Percentiles rank a stretch among this genome's conserved stretches.
phyloP scores from a whole-genome alignment of 2,113 vertebrate genomes.

The Odobenus rosmarus region DNA sequence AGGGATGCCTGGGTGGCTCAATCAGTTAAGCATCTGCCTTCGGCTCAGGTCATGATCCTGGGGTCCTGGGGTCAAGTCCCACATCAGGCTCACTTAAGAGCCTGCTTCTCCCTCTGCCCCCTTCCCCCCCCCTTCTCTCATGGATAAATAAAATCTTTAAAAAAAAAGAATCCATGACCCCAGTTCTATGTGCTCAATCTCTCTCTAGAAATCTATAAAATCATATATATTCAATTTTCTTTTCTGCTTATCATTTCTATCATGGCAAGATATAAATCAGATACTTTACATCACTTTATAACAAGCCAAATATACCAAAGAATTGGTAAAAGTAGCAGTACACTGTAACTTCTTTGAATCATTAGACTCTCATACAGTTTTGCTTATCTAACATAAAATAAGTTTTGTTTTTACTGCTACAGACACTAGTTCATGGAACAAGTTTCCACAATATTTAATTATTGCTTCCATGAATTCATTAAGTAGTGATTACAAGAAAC shows the following conservation, averaged over 20 bases:
- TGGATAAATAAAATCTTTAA: not conserved
- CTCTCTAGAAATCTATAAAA: not conserved
- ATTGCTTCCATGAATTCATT: not conserved
- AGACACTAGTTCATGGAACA: not conserved
- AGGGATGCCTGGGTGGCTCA: not conserved
- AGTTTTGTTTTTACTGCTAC: not conserved
- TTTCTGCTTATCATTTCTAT: not conserved
- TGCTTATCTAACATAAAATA: not conserved
- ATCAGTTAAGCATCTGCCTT: not conserved
- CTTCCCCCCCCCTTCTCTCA: not conserved
- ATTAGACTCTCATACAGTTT: not conserved
- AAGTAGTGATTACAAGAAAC: not conserved
- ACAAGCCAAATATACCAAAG: not conserved
- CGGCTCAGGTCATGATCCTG: not conserved
- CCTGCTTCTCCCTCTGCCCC: too few species aligned
- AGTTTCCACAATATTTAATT: not conserved
- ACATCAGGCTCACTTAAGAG: not conserved
- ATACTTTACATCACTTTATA: not conserved
- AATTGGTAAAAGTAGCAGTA: not conserved
- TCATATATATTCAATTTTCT: not conserved
- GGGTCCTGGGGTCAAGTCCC: not conserved
- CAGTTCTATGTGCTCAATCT: not conserved
- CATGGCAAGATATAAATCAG: not conserved
- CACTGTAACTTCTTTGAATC: not conserved
- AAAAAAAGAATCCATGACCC: not conserved